These are phyloP conservation scores for Drosophila sproati DNA, from an alignment of 1,140 invertebrate species.

Conservation along the genomic window DNA sequence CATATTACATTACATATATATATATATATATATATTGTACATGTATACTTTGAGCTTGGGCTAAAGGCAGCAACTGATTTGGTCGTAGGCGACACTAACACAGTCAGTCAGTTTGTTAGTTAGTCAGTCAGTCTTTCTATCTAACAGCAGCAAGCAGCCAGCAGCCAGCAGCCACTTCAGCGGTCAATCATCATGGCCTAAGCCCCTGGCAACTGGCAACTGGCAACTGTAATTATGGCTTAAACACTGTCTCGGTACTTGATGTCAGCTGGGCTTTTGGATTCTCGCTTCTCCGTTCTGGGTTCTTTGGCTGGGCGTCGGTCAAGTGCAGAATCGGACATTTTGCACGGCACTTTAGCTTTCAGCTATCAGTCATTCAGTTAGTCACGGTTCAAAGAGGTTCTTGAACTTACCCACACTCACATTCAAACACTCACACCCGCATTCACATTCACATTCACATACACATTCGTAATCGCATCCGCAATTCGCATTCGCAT, in stretches of 20 bases:
- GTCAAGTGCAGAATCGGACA: slow-evolving; percentile 76
- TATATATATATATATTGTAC: background rate
- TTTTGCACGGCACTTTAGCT: slow-evolving; percentile 66
- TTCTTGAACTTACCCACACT: slow-evolving; percentile 70
- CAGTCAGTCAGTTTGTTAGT: slow-evolving; percentile 22
- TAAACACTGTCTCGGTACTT: slow-evolving; percentile 41
- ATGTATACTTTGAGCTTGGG: slow-evolving; percentile 15
- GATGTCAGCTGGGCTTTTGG: slow-evolving; percentile 46
- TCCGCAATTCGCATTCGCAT: slow-evolving; percentile 40
- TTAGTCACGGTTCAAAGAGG: slow-evolving; percentile 78
- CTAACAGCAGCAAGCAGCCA: no score
- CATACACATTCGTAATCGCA: background rate
- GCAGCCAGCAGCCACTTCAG: background rate
- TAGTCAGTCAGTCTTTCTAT: no score
- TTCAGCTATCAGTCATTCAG: slow-evolving; percentile 75
- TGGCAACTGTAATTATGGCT: slow-evolving; percentile 63
- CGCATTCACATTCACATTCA: slow-evolving; percentile 10
- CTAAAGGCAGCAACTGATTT: slow-evolving; percentile 41
- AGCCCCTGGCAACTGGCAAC: slow-evolving; percentile 16
- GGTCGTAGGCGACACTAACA: slow-evolving; percentile 77
- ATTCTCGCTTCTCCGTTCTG: slow-evolving; percentile 10
- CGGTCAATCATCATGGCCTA: background rate
- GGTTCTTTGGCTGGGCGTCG: slow-evolving; percentile 40
- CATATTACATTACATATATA: slow-evolving; percentile 19
- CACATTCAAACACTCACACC: slow-evolving; percentile 12